Percentiles rank a stretch among this genome's conserved stretches.
phyloP scores from a whole-genome alignment of 1,140 invertebrate genomes.

The Lasioglossum baleicum region DNA sequence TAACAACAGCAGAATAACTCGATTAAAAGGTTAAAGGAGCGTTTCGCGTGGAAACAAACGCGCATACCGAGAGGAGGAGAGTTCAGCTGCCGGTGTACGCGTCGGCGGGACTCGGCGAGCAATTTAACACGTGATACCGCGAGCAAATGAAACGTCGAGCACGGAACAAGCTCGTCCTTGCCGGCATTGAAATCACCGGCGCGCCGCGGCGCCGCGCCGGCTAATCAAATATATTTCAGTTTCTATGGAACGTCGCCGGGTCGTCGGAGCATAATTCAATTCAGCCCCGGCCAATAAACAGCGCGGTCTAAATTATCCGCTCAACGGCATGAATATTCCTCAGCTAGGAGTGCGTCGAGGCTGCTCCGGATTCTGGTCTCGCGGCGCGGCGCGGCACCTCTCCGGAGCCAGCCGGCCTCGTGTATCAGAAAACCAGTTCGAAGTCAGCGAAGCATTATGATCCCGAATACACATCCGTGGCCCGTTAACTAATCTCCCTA shows the following conservation, averaged over 20 bases:
- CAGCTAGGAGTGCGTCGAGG: slow-evolving; percentile 11
- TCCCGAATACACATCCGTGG: slow-evolving; percentile 64
- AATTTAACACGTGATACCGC: too few species aligned
- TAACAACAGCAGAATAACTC: too few species aligned
- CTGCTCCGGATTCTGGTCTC: slow-evolving; percentile 37
- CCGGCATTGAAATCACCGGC: slow-evolving; percentile 22
- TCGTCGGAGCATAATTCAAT: not conserved
- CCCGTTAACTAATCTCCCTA: slow-evolving; percentile 70
- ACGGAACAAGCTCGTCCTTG: slow-evolving; percentile 1
- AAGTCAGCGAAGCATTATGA: slow-evolving; percentile 67
- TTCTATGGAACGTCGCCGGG: not conserved
- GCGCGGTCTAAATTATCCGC: not conserved
- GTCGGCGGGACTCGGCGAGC: too few species aligned
- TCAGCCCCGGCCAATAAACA: not conserved
- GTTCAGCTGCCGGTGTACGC: too few species aligned
- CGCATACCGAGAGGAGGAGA: too few species aligned
- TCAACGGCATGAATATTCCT: slow-evolving; percentile 13
- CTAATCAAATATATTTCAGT: slow-evolving; percentile 25
- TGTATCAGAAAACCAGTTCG: slow-evolving; percentile 65
- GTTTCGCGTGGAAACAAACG: too few species aligned
- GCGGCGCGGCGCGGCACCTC: not conserved
- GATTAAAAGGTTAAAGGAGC: too few species aligned
- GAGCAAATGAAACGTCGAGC: not conserved
- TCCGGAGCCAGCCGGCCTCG: slow-evolving; percentile 21
- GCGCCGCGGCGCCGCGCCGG: too few species aligned